Evolutionary conservation across 1,140 invertebrate genomes (phyloP), one percentile per base, ranked within the genome.

Genomic region (Hylyphantes graminicola): DNA sequence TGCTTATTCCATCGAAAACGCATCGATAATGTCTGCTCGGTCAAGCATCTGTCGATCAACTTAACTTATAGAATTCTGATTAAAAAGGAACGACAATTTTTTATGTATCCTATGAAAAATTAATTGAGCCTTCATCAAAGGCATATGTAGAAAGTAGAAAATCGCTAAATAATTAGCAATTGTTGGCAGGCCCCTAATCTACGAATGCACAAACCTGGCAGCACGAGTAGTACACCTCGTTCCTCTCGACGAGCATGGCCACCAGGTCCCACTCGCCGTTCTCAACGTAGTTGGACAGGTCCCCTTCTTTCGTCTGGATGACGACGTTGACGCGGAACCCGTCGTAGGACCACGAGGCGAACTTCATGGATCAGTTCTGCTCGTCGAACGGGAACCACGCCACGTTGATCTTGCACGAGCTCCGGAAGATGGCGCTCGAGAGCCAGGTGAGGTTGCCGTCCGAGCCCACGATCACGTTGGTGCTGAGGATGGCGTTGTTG

Each of bases 301-400:
- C 93, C 0, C 92, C 90, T 35, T 90, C 89, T 0, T 88, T 86
- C 6, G 91, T 91, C 50, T 83, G 79, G 11, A 86, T 83, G 11
- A 86, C 51, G 0, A 86, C 64, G 50, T 86, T 82, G 3, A 86
- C 85, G 9, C 76, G 50, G 88, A 61, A 89, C 87, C 87, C 90
- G 90, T 86, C 97, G 89, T 99, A 99, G 2, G 96, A 98, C 98
- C 98, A 99, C 0, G 96, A 98, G 5, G 97, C 98, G 88, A 97
- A 98, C 87, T 97, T 97, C 93, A 98, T 95, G 90, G 96, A 96
- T 90, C 96, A 98, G 54, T 90, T 87, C 86, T 92, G 91, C 19
- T 92, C 90, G 87, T 92, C 92, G 87, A 92, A 92, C 15, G 92
- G 92, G 86, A 92, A 92, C 87, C 90, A 92, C 86, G 92, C 91